Evolutionary conservation across 2,797 vertebrate genomes (phyloP).

Genomic region (Champsocephalus gunnari): DNA sequence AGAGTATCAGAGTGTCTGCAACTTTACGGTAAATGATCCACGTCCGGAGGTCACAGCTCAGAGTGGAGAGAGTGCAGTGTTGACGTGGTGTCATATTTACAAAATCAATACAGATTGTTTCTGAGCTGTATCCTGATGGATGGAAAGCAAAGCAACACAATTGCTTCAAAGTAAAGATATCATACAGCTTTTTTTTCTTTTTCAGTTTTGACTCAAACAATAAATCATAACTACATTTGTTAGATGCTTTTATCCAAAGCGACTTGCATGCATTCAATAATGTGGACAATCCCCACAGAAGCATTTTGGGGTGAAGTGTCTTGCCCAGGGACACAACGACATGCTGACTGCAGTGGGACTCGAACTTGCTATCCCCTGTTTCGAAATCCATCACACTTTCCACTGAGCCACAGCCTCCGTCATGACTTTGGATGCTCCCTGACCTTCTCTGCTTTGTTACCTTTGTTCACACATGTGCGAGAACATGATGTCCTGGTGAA

Average conservation of each 20-base stretch:
- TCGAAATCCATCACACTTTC: too few species aligned
- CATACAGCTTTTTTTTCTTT: too few species aligned
- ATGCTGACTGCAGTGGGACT: too few species aligned
- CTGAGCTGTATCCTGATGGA: constrained; percentile 29
- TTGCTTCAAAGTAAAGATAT: neutral
- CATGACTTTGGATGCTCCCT: neutral
- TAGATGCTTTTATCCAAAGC: too few species aligned
- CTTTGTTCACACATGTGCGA: neutral
- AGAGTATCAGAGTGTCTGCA: too few species aligned
- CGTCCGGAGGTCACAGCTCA: constrained; percentile 39
- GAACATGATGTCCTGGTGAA: neutral
- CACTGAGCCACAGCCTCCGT: too few species aligned
- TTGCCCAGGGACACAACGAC: too few species aligned
- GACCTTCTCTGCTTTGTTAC: too few species aligned
- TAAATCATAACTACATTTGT: neutral
- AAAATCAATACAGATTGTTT: constrained; percentile 37
- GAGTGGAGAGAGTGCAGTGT: constrained; percentile 10
- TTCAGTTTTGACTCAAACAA: neutral
- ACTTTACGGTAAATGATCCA: neutral
- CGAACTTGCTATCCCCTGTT: too few species aligned
- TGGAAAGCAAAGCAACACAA: constrained; percentile 2
- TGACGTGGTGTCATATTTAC: constrained; percentile 30
- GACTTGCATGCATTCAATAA: too few species aligned
- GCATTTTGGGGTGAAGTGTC: too few species aligned
- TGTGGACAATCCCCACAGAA: too few species aligned